phyloP scores from a whole-genome alignment of 2,113 vertebrate genomes.

The Tor tambroides region DNA sequence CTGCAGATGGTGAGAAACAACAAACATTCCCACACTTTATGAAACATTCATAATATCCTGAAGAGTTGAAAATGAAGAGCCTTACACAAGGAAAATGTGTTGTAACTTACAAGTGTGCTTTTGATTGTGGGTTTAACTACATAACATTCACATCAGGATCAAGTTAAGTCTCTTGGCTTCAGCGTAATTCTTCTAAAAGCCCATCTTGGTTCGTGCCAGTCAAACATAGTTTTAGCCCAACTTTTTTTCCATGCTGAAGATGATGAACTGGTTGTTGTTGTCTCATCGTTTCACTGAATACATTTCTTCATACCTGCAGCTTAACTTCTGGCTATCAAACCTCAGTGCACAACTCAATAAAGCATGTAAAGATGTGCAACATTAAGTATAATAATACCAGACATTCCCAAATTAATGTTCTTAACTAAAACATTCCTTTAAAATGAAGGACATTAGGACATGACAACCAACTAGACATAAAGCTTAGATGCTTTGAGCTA shows the following conservation, averaged over 20 bases:
- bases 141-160: conserved; percentile 61
- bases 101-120: conserved; percentile 30
- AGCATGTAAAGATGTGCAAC: neutral
- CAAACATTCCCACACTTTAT: neutral
- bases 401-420: neutral
- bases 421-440: neutral
- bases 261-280: conserved; percentile 52
- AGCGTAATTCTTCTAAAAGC: conserved; percentile 45
- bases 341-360: neutral
- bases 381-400: neutral
- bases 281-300: conserved; percentile 12
- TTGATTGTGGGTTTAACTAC: conserved; percentile 10
- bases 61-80: neutral
- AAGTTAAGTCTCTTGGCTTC: conserved; percentile 57
- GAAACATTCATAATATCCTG: conserved; percentile 3
- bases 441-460: neutral
- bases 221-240: conserved; percentile 49
- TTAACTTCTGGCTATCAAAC: neutral
- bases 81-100: conserved; percentile 25
- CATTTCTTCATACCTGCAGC: conserved; percentile 34
- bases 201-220: conserved; percentile 40
- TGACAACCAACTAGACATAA: neutral
- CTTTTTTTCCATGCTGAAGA: conserved; percentile 54
- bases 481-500: neutral
- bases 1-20: neutral